Conservation (phyloP, 2,888 invertebrate genomes). For the Eumacrocentrus americanus region DNA sequence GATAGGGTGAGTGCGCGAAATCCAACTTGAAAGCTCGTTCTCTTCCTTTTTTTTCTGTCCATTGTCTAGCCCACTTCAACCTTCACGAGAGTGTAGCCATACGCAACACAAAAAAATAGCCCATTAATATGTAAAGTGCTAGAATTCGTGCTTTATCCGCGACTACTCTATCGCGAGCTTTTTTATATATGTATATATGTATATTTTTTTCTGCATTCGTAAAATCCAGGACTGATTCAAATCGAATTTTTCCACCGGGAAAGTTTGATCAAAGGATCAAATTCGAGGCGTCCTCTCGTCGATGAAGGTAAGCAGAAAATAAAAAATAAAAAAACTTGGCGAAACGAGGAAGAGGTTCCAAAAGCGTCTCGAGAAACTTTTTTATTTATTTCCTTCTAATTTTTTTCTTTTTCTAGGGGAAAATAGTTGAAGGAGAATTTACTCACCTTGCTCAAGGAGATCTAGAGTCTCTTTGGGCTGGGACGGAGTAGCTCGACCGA, state of each 20-base stretch:
- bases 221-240: slow-evolving; percentile 7
- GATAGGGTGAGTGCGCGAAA: slow-evolving; percentile 11
- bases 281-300: slow-evolving; percentile 11
- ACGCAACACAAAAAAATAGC: slow-evolving; percentile 40
- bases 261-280: slow-evolving; percentile 25
- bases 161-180: slow-evolving; percentile 22
- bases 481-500: slow-evolving; percentile 48
- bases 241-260: slow-evolving; percentile 10
- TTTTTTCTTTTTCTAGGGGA: not conserved
- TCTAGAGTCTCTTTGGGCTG: slow-evolving; percentile 30
- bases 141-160: slow-evolving; percentile 41
- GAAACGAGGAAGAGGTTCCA: too few species aligned
- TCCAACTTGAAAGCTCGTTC: slow-evolving; percentile 3
- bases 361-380: too few species aligned
- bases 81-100: not conserved
- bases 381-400: too few species aligned
- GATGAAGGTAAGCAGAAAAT: not conserved
- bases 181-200: not conserved
- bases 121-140: slow-evolving; percentile 48
- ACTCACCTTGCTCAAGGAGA: not conserved
- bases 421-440: too few species aligned
- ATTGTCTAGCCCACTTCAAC: slow-evolving; percentile 21
- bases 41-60: slow-evolving; percentile 8
- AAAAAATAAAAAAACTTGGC: not conserved
- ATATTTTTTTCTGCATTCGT: not conserved